phyloP scores from a whole-genome alignment of 2,113 vertebrate genomes.

The Psittacus erithacus region DNA sequence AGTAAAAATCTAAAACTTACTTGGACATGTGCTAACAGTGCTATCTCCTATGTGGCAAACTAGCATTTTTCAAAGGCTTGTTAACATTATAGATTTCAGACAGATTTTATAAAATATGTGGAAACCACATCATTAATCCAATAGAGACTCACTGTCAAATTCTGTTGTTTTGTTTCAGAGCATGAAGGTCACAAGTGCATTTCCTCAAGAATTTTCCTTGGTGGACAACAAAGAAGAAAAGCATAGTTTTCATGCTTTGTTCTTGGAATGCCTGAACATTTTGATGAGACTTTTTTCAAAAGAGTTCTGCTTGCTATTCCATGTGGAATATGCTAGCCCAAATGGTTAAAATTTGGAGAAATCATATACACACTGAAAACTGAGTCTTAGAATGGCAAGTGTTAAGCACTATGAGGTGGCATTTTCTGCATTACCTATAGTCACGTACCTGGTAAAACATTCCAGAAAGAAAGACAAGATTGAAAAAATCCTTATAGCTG shows the following conservation, averaged over 20 bases:
- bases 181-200: background rate
- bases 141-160: background rate
- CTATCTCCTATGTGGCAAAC: background rate
- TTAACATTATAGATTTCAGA: background rate
- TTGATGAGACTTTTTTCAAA: background rate
- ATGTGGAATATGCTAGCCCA: background rate
- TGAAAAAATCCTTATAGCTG: background rate
- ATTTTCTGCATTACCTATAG: background rate
- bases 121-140: constrained; percentile 2
- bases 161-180: background rate
- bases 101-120: background rate
- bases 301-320: background rate
- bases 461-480: background rate
- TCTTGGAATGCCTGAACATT: background rate
- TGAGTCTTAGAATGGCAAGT: background rate
- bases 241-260: background rate
- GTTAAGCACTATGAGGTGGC: background rate
- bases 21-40: background rate
- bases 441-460: background rate
- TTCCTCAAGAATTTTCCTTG: background rate
- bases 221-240: background rate
- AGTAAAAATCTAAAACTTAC: background rate
- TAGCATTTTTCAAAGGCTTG: constrained; percentile 12
- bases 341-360: background rate
- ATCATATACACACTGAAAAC: background rate